Conservation (phyloP, 2,797 vertebrate species). For the Protonibea diacanthus region DNA sequence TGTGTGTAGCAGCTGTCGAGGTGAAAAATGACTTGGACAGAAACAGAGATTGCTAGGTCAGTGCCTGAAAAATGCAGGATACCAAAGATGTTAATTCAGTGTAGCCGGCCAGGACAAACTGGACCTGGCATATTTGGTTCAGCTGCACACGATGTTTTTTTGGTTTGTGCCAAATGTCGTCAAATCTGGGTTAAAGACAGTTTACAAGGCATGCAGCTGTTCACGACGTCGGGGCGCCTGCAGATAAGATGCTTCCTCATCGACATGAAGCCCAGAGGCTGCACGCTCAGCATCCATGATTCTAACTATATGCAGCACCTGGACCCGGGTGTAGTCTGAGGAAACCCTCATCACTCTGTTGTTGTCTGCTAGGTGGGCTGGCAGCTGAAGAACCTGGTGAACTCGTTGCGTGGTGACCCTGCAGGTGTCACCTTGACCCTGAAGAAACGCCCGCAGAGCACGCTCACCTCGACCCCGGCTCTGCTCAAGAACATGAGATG, state of each 20-base stretch:
- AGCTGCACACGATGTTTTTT: conserved; percentile 55
- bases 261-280: conserved; percentile 19
- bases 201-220: conserved; percentile 66
- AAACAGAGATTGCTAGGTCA: conserved; percentile 66
- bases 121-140: conserved; percentile 76
- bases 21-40: conserved; percentile 66
- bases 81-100: conserved; percentile 39
- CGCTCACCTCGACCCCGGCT: conserved; percentile 92
- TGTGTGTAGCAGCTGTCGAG: conserved; percentile 55
- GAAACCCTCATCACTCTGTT: conserved; percentile 20
- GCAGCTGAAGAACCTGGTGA: conserved; percentile 95
- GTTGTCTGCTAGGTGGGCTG: conserved; percentile 89
- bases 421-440: conserved; percentile 92
- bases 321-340: background rate
- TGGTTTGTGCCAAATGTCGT: conserved; percentile 63
- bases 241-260: conserved; percentile 43
- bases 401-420: conserved; percentile 91
- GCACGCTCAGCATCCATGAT: conserved; percentile 7
- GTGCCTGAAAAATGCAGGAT: conserved; percentile 57
- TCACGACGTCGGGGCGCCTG: conserved; percentile 37
- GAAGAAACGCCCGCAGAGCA: conserved; percentile 95
- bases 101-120: conserved; percentile 66
- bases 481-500: conserved; percentile 95
- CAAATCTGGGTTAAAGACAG: conserved; percentile 67
- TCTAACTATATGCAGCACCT: conserved; percentile 17